Evolutionary conservation across 2,797 vertebrate species (phyloP).

Genomic region (Apogon hyalosoma): DNA sequence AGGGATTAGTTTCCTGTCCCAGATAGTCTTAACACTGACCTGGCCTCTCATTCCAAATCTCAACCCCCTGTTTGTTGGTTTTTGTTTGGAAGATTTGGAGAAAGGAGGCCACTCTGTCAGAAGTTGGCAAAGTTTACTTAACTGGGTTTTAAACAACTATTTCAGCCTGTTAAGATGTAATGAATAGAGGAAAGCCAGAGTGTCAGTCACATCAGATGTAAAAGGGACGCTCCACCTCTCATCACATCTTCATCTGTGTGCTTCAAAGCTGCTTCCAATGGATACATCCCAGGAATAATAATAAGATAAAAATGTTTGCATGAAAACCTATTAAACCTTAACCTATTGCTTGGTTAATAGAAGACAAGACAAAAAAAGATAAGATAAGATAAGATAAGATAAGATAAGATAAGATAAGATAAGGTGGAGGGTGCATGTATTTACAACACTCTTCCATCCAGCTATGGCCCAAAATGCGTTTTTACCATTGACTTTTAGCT

Average conservation of each 20-base stretch:
- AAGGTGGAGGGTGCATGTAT: no score
- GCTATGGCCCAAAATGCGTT: no score
- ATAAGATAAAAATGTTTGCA: no score
- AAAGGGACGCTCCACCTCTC: conserved; percentile 30
- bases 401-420: no score
- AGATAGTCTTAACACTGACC: conserved; percentile 29
- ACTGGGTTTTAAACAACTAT: conserved; percentile 37
- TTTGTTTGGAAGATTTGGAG: conserved; percentile 22
- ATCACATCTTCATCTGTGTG: conserved; percentile 27
- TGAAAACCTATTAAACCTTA: no score
- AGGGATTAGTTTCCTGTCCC: conserved; percentile 42
- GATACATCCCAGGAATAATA: neutral
- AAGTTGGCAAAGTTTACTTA: conserved; percentile 47
- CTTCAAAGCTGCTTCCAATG: conserved; percentile 6
- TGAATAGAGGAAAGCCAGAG: conserved; percentile 5
- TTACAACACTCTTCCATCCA: no score
- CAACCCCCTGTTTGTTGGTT: conserved; percentile 40
- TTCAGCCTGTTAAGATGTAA: conserved; percentile 5
- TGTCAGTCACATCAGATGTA: conserved; percentile 30
- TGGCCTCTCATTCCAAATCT: conserved; percentile 10
- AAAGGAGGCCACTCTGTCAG: conserved; percentile 24
- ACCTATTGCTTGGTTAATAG: no score
- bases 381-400: no score
- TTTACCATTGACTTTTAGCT: no score
- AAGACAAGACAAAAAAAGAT: no score